Conservation (phyloP, 2,113 vertebrate genomes). For the Leuciscus idus region DNA sequence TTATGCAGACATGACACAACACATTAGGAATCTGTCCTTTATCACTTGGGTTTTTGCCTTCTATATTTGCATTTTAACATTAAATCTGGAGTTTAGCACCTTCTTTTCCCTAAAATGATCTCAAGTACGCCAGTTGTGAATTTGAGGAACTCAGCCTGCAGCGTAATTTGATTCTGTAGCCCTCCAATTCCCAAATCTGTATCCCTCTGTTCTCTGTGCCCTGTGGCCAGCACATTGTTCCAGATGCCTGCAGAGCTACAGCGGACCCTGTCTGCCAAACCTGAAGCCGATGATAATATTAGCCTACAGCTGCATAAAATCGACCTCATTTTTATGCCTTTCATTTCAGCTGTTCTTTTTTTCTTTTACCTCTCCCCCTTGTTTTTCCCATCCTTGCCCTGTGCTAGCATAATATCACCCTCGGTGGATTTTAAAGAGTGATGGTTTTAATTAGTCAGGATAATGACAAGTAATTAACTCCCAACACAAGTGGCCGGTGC, state of each 20-base stretch:
- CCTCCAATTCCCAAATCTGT: not conserved
- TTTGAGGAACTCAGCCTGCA: not conserved
- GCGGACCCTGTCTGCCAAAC: slow-evolving; percentile 6
- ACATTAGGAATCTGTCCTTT: slow-evolving; percentile 17
- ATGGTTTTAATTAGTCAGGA: slow-evolving; percentile 46
- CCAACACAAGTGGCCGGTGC: slow-evolving; percentile 9
- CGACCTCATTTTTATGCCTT: slow-evolving; percentile 18
- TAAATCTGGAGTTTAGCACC: not conserved
- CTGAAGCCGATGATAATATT: slow-evolving; percentile 32
- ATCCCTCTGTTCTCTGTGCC: slow-evolving; percentile 15
- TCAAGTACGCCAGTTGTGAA: not conserved
- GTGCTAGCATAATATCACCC: slow-evolving; percentile 15
- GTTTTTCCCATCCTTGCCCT: not conserved
- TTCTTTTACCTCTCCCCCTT: slow-evolving; percentile 1
- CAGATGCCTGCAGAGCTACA: slow-evolving; percentile 25
- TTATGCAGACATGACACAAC: slow-evolving; percentile 20
- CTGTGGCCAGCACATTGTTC: slow-evolving; percentile 12
- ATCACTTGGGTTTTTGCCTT: not conserved
- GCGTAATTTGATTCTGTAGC: slow-evolving; percentile 3
- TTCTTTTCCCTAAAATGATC: not conserved
- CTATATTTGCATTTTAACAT: not conserved
- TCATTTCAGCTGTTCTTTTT: slow-evolving; percentile 12
- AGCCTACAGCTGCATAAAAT: slow-evolving; percentile 27
- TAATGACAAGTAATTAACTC: slow-evolving; percentile 52
- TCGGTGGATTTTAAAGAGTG: slow-evolving; percentile 21